Base-by-base conservation (phyloP, 2,797 vertebrate genomes). In the Pangasius mekongensis region DNA sequence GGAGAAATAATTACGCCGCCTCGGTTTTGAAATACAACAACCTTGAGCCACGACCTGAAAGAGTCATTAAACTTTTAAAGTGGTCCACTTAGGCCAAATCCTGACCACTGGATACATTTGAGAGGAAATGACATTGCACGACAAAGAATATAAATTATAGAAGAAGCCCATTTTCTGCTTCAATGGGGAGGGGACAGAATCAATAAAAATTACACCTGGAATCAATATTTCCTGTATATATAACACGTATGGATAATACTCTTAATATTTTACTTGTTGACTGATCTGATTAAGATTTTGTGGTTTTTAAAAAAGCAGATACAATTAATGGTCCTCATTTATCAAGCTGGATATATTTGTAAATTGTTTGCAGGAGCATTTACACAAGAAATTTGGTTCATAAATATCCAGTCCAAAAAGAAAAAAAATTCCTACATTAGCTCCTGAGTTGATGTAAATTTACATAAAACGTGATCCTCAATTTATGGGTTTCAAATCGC, bases 31-130 rank as follows among this genome's bases (percentile, higher is more conserved):
- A 74, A 87, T 27, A 86, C 84, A 71, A 73, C 89, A 90, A 90
- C 86, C 91, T 90, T 89, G 66, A 88, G 86, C 60, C 36, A 0
- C 71, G 88, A 89, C 73, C 82, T 47, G 69, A 83, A 85, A 83
- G 82, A 71, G 82, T 71, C 76, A 87, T 86, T 87, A 87, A 80
- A 67, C 36, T 78, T 85, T 80, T 62, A 85, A 88, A 69, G 84
- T 39, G 73, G 82, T 43, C 30, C 88, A 80, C 62, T 89, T 82
- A 76, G 80, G 73, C 39, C 71, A 71, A 80, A 88, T 85, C 74
- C 78, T n/a, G 69, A 77, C 30, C 86, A 74, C 47, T 85, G 56
- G 71, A 10, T 33, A 11, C 64, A 2, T 71, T 81, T 80, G 30
- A 74, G 39, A 73, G 27, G 49, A 84, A 88, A 84, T 74, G 90